Percentiles rank a stretch among this genome's conserved stretches.
These are phyloP conservation scores for Pseudomyrmex cubaensis DNA, from an alignment of 1,140 invertebrate genomes.

Conservation along the genomic window DNA sequence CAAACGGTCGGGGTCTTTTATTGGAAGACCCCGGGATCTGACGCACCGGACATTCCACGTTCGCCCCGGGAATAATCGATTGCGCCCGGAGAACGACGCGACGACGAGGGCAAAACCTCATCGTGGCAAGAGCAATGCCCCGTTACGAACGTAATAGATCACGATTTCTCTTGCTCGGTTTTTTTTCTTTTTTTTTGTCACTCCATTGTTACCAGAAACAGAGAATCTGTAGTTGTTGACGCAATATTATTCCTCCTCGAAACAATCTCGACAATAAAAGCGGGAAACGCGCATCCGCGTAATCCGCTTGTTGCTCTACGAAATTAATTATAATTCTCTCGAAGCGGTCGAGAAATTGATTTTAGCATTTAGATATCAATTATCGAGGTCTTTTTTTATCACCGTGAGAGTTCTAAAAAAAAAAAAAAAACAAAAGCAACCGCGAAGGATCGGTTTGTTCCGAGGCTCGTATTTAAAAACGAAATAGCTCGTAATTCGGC, in stretches of 20 bases:
- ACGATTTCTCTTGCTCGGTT: conserved; percentile 10
- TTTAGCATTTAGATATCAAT: not conserved
- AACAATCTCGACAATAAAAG: too few relatives aligned
- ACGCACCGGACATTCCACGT: conserved; percentile 48
- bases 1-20: conserved; percentile 67
- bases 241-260: not conserved
- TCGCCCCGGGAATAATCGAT: conserved; percentile 62
- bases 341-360: not conserved
- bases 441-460: not conserved
- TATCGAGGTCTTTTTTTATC: not conserved
- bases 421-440: too few relatives aligned
- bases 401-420: not conserved
- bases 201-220: not conserved
- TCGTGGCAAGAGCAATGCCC: not conserved
- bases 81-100: conserved; percentile 10
- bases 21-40: conserved; percentile 13
- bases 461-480: conserved; percentile 52
- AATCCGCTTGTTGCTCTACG: too few relatives aligned
- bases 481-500: conserved; percentile 64
- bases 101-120: conserved; percentile 2
- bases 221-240: not conserved
- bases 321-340: too few relatives aligned
- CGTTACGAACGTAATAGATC: conserved; percentile 18
- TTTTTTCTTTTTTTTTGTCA: conserved; percentile 25
- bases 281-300: too few relatives aligned